These are phyloP conservation scores for Drosophila pseudotakahashii DNA, from an alignment of 2,888 invertebrate species.

Conservation along the genomic window DNA sequence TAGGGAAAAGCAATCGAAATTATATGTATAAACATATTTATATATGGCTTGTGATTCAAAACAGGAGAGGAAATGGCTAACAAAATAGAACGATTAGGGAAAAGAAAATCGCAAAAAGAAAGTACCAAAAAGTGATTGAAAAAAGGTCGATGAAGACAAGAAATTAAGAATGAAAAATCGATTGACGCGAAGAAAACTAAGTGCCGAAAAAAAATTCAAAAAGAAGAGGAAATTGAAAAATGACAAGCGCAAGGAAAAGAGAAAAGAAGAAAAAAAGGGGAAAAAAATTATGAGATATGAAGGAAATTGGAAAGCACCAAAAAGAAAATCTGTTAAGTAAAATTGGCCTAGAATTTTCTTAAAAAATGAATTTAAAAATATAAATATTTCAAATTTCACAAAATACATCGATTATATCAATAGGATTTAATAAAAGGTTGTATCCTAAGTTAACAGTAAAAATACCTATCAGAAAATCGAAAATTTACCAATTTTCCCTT, in stretches of 20 bases:
- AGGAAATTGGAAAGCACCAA: not conserved
- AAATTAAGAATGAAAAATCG: conserved; percentile 5
- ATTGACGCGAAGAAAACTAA: not conserved
- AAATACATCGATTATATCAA: too few relatives aligned
- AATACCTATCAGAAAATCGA: too few relatives aligned
- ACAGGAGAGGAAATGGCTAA: not conserved
- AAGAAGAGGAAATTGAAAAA: conserved; percentile 18
- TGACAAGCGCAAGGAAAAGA: conserved; percentile 4
- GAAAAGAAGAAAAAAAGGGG: not conserved
- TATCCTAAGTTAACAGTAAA: too few relatives aligned
- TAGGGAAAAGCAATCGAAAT: conserved; percentile 13
- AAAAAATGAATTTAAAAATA: too few relatives aligned
- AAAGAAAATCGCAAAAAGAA: not conserved
- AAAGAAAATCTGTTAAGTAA: not conserved
- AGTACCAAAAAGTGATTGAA: conserved; percentile 10
- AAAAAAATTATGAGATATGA: not conserved
- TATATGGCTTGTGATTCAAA: not conserved
- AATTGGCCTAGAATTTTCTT: too few relatives aligned
- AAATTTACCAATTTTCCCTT: too few relatives aligned
- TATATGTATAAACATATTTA: not conserved
- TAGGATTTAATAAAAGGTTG: too few relatives aligned
- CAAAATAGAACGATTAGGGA: not conserved
- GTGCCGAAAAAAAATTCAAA: conserved; percentile 7
- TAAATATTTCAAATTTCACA: too few relatives aligned
- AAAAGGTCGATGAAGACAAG: not conserved